Evolutionary conservation across 2,888 invertebrate genomes (phyloP).

Genomic region (Clepsis dumicolana): DNA sequence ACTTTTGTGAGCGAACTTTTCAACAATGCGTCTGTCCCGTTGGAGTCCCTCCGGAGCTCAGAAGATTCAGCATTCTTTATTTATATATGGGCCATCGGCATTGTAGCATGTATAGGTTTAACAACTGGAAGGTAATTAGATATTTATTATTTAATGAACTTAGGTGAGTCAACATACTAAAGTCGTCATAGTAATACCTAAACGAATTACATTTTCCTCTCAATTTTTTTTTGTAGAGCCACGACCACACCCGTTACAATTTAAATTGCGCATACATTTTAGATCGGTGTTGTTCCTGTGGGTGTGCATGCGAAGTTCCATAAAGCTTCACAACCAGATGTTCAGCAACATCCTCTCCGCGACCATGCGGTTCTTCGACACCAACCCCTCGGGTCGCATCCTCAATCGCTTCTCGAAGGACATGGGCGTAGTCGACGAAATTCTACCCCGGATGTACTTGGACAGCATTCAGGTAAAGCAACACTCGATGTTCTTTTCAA

Average conservation of each 20-base stretch:
- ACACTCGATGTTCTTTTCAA: neutral
- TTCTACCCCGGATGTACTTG: slow-evolving; percentile 88
- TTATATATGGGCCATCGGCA: slow-evolving; percentile 86
- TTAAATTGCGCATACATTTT: neutral
- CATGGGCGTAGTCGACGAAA: slow-evolving; percentile 92
- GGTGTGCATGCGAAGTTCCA: slow-evolving; percentile 91
- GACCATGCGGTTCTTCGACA: slow-evolving; percentile 94
- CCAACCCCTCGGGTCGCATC: slow-evolving; percentile 93
- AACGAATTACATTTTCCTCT: neutral
- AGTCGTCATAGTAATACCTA: too few relatives aligned
- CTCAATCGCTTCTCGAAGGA: slow-evolving; percentile 95
- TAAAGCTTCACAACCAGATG: slow-evolving; percentile 91
- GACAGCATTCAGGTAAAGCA: slow-evolving; percentile 87
- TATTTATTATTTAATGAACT: too few relatives aligned
- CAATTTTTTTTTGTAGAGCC: neutral
- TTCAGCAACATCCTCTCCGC: slow-evolving; percentile 91
- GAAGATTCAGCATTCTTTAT: slow-evolving; percentile 72
- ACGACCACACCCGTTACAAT: neutral
- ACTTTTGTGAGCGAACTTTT: slow-evolving; percentile 45
- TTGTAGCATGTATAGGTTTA: slow-evolving; percentile 86
- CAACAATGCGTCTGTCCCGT: neutral
- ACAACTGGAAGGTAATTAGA: slow-evolving; percentile 81
- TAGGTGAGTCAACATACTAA: too few relatives aligned
- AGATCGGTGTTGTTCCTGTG: slow-evolving; percentile 90
- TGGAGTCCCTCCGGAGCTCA: slow-evolving; percentile 58